Evolutionary conservation across 1,140 invertebrate genomes (phyloP), one percentile per base, ranked within the genome.

Genomic region (Drosophila mayri): DNA sequence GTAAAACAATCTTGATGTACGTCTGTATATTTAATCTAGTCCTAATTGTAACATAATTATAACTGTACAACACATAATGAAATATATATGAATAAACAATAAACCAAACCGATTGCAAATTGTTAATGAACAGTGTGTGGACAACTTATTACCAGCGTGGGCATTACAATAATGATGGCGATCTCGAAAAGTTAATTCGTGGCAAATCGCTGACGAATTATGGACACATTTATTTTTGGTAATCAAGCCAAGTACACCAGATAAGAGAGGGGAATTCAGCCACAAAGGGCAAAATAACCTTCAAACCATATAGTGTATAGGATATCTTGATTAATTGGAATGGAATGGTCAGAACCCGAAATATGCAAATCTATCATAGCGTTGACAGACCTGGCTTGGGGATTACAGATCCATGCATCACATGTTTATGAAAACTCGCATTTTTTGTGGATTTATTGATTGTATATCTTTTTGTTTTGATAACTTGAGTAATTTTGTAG

Each of bases 31-130:
- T 76, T 88, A 88, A 78, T 90, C 84, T 88, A 88, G 84, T 88
- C 84, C 81, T 88, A 90, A 88, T 77, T 88, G 59, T 88, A 88
- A 88, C 80, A 78, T 90, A 86, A 79, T 65, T 88, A 83, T 87
- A 88, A 81, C 46, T 90, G 85, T 88, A 88, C 70, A 72, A 79
- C 70, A 66, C 54, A 52, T 50, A 30, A 7, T 30, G 8, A 50
- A 30, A 50, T 35, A 50, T n/a, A 16, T 59, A 35, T 63, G 58
- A 82, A 57, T 58, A 67, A 64, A 81, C 47, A 81, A 85, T 85
- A 86, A 85, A 86, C 66, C 38, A 71, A 83, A 59, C 38, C 57
- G 68, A 83, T 76, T 73, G 58, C 64, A 70, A 76, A 76, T 63
- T 85, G 60, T 79, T 67, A 44, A 65, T 59, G 37, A 59, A 35